Evolutionary conservation across 2,888 invertebrate species (phyloP).

Genomic region (Melanargia galathea): DNA sequence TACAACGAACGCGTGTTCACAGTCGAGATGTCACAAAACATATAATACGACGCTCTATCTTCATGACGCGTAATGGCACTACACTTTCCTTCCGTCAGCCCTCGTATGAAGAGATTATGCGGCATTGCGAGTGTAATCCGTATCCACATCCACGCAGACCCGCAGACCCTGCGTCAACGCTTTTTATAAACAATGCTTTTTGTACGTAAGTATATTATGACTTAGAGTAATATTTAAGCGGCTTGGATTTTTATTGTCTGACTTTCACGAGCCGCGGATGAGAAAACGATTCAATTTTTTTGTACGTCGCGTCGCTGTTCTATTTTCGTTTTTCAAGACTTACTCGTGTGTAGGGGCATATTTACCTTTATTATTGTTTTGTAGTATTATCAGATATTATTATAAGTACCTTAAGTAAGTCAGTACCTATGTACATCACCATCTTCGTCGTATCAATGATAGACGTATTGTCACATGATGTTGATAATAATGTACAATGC

Average conservation of each 20-base stretch:
- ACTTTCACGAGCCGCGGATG: conserved; percentile 21
- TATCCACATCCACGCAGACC: conserved; percentile 28
- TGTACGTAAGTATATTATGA: conserved; percentile 21
- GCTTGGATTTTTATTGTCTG: conserved; percentile 37
- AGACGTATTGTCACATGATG: too few relatives aligned
- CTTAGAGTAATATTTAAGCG: conserved; percentile 37
- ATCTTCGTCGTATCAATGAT: too few relatives aligned
- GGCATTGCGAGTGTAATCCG: conserved; percentile 34
- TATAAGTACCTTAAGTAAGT: too few relatives aligned
- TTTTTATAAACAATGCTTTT: conserved; percentile 40
- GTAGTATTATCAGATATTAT: too few relatives aligned
- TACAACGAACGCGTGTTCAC: neutral
- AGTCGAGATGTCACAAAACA: conserved; percentile 1
- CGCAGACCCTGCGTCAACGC: conserved; percentile 35
- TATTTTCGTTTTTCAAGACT: too few relatives aligned
- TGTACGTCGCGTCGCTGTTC: neutral
- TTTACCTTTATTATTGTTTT: too few relatives aligned
- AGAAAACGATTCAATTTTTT: neutral
- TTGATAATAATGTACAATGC: too few relatives aligned
- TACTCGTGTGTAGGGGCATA: too few relatives aligned
- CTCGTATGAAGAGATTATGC: conserved; percentile 37
- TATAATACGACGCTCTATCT: conserved; percentile 1
- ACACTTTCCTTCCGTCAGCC: conserved; percentile 34
- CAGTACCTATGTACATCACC: too few relatives aligned
- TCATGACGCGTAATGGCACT: conserved; percentile 20